Percentiles rank a stretch among this genome's conserved stretches.
Conservation (phyloP, 2,888 invertebrate species). For the Eupeodes latifasciatus region DNA sequence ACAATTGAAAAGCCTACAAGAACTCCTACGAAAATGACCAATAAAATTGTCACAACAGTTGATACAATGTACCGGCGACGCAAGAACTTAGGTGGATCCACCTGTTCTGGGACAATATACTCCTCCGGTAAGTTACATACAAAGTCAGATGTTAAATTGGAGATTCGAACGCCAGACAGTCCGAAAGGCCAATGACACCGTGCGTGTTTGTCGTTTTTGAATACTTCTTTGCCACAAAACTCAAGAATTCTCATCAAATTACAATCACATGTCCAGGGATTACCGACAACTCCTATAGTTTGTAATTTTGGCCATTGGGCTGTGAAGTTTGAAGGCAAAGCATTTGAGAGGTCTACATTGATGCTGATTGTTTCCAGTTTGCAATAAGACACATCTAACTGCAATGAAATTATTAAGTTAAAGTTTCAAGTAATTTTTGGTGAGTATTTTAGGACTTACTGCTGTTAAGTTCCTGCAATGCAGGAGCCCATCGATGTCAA, state of each 20-base stretch:
- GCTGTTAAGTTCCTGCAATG: slow-evolving; percentile 79
- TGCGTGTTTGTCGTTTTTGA: slow-evolving; percentile 75
- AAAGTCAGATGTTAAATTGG: slow-evolving; percentile 80
- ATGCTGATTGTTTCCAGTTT: slow-evolving; percentile 84
- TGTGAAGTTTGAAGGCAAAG: slow-evolving; percentile 59
- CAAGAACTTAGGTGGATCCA: slow-evolving; percentile 83
- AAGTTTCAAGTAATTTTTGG: neutral
- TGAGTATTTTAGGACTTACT: slow-evolving; percentile 75
- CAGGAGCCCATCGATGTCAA: slow-evolving; percentile 86
- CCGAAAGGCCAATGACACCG: slow-evolving; percentile 82
- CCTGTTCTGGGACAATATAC: slow-evolving; percentile 79
- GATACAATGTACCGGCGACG: slow-evolving; percentile 82
- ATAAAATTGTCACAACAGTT: slow-evolving; percentile 81
- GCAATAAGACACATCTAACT: slow-evolving; percentile 88
- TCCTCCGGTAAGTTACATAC: slow-evolving; percentile 81
- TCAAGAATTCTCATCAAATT: slow-evolving; percentile 81
- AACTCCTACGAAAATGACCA: slow-evolving; percentile 81
- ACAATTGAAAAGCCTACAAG: slow-evolving; percentile 82
- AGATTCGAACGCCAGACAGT: slow-evolving; percentile 80
- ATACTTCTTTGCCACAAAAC: slow-evolving; percentile 78
- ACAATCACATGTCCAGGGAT: slow-evolving; percentile 88
- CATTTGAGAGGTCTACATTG: slow-evolving; percentile 53
- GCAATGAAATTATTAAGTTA: slow-evolving; percentile 54
- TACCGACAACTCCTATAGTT: slow-evolving; percentile 86
- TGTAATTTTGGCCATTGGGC: slow-evolving; percentile 84